These are phyloP conservation scores for Oreohelix idahoensis DNA, from an alignment of 1,140 invertebrate genomes.

Conservation along the genomic window DNA sequence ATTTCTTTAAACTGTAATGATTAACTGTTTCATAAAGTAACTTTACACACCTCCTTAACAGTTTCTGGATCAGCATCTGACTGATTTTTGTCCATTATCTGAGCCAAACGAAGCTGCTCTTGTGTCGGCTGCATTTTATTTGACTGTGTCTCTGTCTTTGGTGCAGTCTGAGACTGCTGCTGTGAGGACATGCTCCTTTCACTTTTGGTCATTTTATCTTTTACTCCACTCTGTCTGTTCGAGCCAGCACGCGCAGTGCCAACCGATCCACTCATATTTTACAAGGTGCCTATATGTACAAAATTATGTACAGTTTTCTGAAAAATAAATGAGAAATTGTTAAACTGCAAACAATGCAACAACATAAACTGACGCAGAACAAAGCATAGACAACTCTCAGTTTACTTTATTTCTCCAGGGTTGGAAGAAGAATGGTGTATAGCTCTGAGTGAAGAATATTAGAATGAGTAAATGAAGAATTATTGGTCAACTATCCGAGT, in stretches of 20 bases:
- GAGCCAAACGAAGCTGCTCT: constrained; percentile 62
- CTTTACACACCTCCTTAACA: constrained; percentile 78
- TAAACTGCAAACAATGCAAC: too few species aligned
- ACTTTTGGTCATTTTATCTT: constrained; percentile 31
- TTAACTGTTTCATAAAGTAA: too few species aligned
- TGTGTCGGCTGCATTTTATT: constrained; percentile 55
- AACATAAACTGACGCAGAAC: too few species aligned
- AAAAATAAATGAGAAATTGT: background rate
- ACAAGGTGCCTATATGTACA: constrained; percentile 39
- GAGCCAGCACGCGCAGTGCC: constrained; percentile 41
- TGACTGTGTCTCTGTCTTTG: constrained; percentile 27
- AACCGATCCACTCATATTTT: constrained; percentile 42
- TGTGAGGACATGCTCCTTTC: constrained; percentile 12
- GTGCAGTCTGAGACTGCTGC: constrained; percentile 8
- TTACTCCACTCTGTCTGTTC: constrained; percentile 34
- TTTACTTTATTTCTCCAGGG: too few species aligned
- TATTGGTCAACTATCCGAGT: too few species aligned
- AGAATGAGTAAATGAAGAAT: too few species aligned
- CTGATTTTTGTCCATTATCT: constrained; percentile 55
- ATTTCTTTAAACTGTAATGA: too few species aligned
- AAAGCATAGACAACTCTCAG: too few species aligned
- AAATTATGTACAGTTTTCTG: constrained; percentile 35
- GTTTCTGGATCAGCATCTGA: constrained; percentile 52
- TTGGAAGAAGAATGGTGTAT: too few species aligned
- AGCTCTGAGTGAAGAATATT: too few species aligned